Evolutionary conservation across 1,140 invertebrate genomes (phyloP), one percentile per base, ranked within the genome.

Genomic region (Penaeus japonicus): DNA sequence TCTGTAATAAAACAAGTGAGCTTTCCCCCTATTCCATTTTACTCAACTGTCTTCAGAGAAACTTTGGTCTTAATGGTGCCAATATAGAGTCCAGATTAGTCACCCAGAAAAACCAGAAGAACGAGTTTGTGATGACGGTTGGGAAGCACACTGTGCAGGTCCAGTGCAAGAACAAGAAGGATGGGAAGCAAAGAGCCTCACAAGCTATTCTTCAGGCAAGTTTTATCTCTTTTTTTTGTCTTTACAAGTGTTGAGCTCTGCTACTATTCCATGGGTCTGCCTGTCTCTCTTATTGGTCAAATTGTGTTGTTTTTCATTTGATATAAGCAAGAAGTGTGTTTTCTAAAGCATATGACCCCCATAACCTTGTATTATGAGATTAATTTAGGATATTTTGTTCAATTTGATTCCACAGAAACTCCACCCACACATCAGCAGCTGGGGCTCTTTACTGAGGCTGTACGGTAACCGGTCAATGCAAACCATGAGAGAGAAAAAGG

Each of bases 111-210:
- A 96, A 98, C 92, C 97, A 99, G 92, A 96, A 96, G 89, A 98
- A 98, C 92, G 97, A 98, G 93, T 98, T 98, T 91, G 96, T 96
- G 62, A 98, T 99, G 97, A 96, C 95, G 18, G 97, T 99, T 75
- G 98, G 97, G 22, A 97, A 98, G 92, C 97, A 99, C 91, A 96
- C 95, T 22, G 96, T 96, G 7, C 95, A 95, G n/a, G 96, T 97
- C 27, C 92, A 95, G 15, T 99, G 98, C 92, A 97, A 97, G 91
- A 99, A 99, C 93, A 99, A 99, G 93, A 95, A 97, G 91, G 98
- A 98, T 91, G 98, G 98, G n/a, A 99, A 99, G 92, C 98, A 99
- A 92, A 93, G 96, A 91, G 98, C 98, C 18, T 97, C 98, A 22
- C 98, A 99, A 93, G 95, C 96, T n/a, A 98, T 99, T 90, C 92